These are phyloP conservation scores for Rhegmatorhina hoffmannsi DNA, from an alignment of 2,113 vertebrate genomes.

Conservation along the genomic window DNA sequence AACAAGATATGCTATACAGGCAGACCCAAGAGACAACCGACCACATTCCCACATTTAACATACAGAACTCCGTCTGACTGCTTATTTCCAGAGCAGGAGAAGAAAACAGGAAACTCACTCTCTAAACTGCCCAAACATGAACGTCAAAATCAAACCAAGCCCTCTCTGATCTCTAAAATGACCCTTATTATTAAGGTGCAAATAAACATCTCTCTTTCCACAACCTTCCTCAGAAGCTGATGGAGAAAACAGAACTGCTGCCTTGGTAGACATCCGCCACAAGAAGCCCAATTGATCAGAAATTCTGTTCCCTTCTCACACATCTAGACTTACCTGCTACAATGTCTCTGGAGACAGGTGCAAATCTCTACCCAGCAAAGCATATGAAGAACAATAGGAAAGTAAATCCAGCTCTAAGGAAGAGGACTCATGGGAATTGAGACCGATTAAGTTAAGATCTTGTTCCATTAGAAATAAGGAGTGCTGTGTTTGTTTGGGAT, in stretches of 20 bases:
- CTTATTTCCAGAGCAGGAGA: not conserved
- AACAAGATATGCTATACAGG: not conserved
- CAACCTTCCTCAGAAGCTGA: not conserved
- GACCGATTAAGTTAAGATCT: constrained; percentile 42
- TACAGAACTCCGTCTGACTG: not conserved
- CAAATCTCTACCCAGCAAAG: constrained; percentile 67
- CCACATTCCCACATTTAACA: not conserved
- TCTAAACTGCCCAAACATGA: not conserved
- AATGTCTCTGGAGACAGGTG: not conserved
- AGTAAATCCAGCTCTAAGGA: constrained; percentile 55
- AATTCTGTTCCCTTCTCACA: constrained; percentile 21
- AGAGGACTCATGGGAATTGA: constrained; percentile 43
- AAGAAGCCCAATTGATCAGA: not conserved
- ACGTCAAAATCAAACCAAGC: not conserved
- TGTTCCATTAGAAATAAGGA: constrained; percentile 64
- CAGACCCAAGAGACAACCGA: not conserved
- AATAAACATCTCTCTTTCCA: not conserved
- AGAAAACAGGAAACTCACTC: not conserved
- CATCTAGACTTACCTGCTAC: constrained; percentile 40
- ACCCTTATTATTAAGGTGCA: not conserved
- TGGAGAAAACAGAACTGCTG: not conserved
- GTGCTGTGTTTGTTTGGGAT: constrained; percentile 37
- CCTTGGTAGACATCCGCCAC: not conserved
- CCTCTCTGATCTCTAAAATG: not conserved
- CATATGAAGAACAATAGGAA: constrained; percentile 25